These are phyloP conservation scores for Helicolenus hilgendorfi DNA, from an alignment of 2,797 vertebrate species.

Conservation along the genomic window DNA sequence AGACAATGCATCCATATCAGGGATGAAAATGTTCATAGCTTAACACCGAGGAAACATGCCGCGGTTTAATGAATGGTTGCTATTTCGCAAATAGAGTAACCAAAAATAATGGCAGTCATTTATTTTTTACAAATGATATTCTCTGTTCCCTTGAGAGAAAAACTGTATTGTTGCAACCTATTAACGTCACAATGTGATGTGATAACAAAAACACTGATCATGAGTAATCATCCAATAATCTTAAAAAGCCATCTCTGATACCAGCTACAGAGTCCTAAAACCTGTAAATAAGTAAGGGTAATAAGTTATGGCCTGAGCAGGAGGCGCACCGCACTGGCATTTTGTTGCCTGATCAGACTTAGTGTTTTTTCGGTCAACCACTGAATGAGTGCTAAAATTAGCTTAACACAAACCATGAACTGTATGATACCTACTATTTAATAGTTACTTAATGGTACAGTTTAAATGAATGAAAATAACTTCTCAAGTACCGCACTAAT, in stretches of 20 bases:
- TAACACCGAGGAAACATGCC: background rate
- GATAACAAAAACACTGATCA: background rate
- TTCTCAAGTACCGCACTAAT: too few relatives aligned
- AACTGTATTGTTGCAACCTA: background rate
- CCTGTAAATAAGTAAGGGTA: background rate
- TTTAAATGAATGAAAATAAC: too few relatives aligned
- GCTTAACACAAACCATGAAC: too few relatives aligned
- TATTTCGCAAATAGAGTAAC: background rate
- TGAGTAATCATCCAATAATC: background rate
- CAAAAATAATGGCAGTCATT: background rate
- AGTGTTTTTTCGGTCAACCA: too few relatives aligned
- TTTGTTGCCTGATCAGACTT: too few relatives aligned
- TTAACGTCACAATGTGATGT: background rate
- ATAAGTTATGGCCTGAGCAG: background rate
- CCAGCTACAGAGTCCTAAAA: background rate
- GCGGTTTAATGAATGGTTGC: background rate
- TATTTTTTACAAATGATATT: background rate
- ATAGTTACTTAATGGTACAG: too few relatives aligned
- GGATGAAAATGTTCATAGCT: background rate
- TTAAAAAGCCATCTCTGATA: constrained; percentile 23
- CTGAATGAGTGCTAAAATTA: too few relatives aligned
- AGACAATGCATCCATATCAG: background rate
- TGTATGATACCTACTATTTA: too few relatives aligned
- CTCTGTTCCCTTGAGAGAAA: background rate
- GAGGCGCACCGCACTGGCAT: too few relatives aligned